These are phyloP conservation scores for Butorides virescens DNA, from an alignment of 2,113 vertebrate species.

Conservation along the genomic window DNA sequence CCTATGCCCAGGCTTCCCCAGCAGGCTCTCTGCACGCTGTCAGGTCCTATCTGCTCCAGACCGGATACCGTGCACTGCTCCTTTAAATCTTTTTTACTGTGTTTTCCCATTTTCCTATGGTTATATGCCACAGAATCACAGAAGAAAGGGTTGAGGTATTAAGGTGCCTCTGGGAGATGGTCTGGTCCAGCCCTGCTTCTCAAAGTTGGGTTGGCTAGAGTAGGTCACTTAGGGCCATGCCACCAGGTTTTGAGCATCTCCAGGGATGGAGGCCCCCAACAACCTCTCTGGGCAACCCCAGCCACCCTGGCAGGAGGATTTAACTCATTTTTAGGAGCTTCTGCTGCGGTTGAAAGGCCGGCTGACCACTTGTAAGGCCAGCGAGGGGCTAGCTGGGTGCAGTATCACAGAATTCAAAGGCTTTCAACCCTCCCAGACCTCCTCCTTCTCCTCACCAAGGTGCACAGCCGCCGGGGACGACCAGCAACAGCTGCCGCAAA, in stretches of 20 bases:
- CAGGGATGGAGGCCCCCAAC: background rate
- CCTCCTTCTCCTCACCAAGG: too few relatives aligned
- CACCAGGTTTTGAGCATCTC: background rate
- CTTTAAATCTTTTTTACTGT: background rate
- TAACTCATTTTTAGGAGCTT: background rate
- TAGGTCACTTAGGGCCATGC: background rate
- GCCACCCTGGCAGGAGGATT: rapidly evolving
- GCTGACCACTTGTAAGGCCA: too few relatives aligned
- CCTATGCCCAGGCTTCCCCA: background rate
- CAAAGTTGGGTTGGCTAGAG: background rate
- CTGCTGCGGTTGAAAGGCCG: background rate
- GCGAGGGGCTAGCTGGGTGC: too few relatives aligned
- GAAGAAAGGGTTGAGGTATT: rapidly evolving
- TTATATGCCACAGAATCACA: background rate
- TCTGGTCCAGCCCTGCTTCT: background rate
- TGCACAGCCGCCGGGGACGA: too few relatives aligned
- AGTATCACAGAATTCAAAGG: too few relatives aligned
- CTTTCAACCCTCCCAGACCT: too few relatives aligned
- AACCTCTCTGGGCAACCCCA: background rate
- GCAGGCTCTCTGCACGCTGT: background rate
- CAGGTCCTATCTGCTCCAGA: background rate
- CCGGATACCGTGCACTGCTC: rapidly evolving
- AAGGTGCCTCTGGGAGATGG: background rate
- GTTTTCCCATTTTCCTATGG: background rate
- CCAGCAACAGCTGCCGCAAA: too few relatives aligned